These are phyloP conservation scores for Macrosteles quadrilineatus DNA, from an alignment of 1,140 invertebrate genomes.

Conservation along the genomic window DNA sequence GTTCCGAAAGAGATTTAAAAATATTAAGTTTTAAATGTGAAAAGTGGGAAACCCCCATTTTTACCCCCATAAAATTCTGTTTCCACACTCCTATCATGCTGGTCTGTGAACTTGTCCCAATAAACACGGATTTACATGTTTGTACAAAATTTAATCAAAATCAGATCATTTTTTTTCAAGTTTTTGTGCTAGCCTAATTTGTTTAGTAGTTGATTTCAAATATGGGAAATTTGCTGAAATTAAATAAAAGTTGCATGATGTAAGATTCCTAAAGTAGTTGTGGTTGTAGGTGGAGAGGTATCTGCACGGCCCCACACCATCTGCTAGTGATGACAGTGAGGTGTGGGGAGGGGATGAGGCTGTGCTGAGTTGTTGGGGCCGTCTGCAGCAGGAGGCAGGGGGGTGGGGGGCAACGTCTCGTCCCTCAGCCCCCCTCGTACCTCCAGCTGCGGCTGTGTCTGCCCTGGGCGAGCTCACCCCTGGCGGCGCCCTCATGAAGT, in stretches of 20 bases:
- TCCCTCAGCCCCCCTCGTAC: constrained; percentile 44
- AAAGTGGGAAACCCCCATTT: no score
- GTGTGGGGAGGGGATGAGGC: constrained; percentile 48
- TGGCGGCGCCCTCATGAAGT: constrained; percentile 90
- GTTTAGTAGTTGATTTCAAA: no score
- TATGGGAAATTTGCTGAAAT: no score
- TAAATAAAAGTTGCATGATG: background rate
- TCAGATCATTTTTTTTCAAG: no score
- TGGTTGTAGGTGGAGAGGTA: constrained; percentile 71
- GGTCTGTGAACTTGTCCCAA: no score
- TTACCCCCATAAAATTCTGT: no score
- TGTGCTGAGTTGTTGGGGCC: constrained; percentile 41
- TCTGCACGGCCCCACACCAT: constrained; percentile 74
- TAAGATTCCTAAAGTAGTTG: constrained; percentile 31
- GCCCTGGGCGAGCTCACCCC: constrained; percentile 88
- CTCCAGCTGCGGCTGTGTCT: constrained; percentile 71
- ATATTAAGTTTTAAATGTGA: no score
- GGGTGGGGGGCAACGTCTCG: constrained; percentile 43
- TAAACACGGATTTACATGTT: no score
- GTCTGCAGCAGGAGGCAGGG: constrained; percentile 49
- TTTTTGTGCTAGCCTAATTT: no score
- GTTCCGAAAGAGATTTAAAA: no score
- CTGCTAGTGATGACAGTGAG: constrained; percentile 39
- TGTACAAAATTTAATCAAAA: no score
- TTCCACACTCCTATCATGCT: no score